phyloP scores from a whole-genome alignment of 2,113 vertebrate genomes.

The Eulemur rufifrons region DNA sequence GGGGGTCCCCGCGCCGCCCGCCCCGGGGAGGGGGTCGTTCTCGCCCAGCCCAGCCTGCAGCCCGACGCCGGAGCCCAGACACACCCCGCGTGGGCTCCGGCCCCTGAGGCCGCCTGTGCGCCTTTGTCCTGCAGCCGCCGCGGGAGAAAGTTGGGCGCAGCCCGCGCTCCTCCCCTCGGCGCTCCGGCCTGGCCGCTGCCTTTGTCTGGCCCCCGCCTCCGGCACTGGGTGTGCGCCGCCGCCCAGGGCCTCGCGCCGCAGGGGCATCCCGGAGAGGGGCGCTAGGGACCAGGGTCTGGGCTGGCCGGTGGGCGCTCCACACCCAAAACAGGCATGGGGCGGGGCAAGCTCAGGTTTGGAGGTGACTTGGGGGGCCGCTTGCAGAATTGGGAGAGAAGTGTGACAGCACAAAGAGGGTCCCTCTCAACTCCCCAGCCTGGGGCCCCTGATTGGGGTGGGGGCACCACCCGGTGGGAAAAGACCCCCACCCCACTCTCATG shows the following conservation, averaged over 20 bases:
- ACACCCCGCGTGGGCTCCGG: constrained; percentile 35
- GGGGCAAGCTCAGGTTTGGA: background rate
- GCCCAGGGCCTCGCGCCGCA: background rate
- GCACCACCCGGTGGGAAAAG: background rate
- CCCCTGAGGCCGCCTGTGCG: background rate
- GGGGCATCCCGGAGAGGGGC: background rate
- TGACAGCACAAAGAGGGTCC: background rate
- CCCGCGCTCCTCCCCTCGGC: constrained; percentile 12
- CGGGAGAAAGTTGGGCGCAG: constrained; percentile 59
- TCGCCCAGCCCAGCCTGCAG: background rate
- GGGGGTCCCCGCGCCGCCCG: background rate
- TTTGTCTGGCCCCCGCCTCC: constrained; percentile 29
- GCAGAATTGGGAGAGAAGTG: background rate
- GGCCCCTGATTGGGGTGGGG: background rate
- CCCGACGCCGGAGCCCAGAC: background rate
- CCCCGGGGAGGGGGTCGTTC: background rate
- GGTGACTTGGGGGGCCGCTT: background rate
- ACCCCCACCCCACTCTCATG: background rate
- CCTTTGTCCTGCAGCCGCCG: constrained; percentile 57
- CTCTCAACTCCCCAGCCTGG: background rate
- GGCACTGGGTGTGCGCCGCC: background rate
- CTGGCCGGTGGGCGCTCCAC: background rate
- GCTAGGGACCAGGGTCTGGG: background rate
- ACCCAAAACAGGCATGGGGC: background rate
- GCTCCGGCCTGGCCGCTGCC: background rate